phyloP scores from a whole-genome alignment of 1,140 invertebrate species.

The Zaprionus camerounensis region DNA sequence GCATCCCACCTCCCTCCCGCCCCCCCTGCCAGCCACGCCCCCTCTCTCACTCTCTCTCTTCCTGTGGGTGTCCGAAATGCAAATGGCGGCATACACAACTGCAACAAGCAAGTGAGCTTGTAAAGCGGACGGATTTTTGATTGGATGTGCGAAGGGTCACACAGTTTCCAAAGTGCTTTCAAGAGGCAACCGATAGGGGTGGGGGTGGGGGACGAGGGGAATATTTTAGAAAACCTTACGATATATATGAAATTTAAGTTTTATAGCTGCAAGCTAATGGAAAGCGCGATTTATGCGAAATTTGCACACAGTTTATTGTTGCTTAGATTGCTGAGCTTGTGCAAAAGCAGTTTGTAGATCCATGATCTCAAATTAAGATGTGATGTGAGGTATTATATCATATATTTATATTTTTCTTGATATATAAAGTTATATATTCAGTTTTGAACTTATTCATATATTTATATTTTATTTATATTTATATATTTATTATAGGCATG shows the following conservation, averaged over 20 bases:
- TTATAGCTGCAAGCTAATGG: constrained; percentile 5
- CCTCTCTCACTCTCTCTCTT: background rate
- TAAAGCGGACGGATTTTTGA: constrained; percentile 1
- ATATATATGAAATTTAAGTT: constrained; percentile 1
- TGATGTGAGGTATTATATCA: background rate
- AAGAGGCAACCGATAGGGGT: background rate
- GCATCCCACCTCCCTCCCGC: background rate
- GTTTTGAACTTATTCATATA: too few species aligned
- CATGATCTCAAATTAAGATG: background rate
- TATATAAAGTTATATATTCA: too few species aligned
- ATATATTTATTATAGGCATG: too few species aligned
- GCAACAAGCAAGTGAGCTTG: background rate
- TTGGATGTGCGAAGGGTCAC: constrained; percentile 4
- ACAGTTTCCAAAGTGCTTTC: constrained; percentile 2
- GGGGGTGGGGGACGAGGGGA: background rate
- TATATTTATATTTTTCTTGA: too few species aligned
- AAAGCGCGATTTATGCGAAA: background rate
- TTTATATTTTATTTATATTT: too few species aligned
- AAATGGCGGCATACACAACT: constrained; percentile 38
- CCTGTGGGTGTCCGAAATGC: constrained; percentile 55
- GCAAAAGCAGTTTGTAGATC: background rate
- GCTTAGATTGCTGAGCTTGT: background rate
- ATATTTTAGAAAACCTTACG: constrained; percentile 5
- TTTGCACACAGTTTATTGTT: background rate
- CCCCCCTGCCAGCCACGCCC: background rate